Percentiles rank a stretch among this genome's conserved stretches.
These are phyloP conservation scores for Heterodera carotae DNA, from an alignment of 1,140 invertebrate genomes.

Conservation along the genomic window DNA sequence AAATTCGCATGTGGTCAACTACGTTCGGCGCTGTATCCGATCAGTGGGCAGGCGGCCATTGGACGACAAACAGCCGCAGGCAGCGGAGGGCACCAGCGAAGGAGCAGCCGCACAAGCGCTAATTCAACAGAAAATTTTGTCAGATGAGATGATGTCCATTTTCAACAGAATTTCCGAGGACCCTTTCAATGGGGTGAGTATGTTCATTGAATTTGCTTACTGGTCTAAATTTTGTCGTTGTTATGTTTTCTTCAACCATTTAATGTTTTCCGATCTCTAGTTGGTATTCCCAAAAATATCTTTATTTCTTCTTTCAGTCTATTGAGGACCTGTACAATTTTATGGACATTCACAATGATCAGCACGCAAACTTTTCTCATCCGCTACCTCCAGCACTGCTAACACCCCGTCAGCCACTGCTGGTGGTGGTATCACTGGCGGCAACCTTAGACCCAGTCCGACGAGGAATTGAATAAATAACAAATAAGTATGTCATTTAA, in stretches of 20 bases:
- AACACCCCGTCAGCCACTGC: background rate
- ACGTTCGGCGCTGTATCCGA: conserved; percentile 42
- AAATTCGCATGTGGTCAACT: conserved; percentile 34
- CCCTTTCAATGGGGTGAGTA: conserved; percentile 36
- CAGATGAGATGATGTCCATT: conserved; percentile 22
- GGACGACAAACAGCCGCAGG: conserved; percentile 18
- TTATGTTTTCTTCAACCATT: no score
- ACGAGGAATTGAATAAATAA: no score
- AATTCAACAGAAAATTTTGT: background rate
- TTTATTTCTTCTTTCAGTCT: conserved; percentile 16
- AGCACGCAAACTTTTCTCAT: conserved; percentile 22
- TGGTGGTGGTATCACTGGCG: no score
- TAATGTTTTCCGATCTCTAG: no score
- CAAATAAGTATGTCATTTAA: no score
- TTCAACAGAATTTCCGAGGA: conserved; percentile 36
- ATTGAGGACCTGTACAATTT: conserved; percentile 45
- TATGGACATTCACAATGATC: conserved; percentile 40
- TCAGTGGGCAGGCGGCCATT: conserved; percentile 24
- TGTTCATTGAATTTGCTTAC: no score
- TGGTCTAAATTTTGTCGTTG: no score
- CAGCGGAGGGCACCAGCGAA: background rate
- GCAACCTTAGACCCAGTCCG: no score
- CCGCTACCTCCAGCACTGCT: background rate
- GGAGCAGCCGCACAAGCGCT: conserved; percentile 1
- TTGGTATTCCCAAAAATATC: no score